These are phyloP conservation scores for Xylota segnis DNA, from an alignment of 2,888 invertebrate species.

Conservation along the genomic window DNA sequence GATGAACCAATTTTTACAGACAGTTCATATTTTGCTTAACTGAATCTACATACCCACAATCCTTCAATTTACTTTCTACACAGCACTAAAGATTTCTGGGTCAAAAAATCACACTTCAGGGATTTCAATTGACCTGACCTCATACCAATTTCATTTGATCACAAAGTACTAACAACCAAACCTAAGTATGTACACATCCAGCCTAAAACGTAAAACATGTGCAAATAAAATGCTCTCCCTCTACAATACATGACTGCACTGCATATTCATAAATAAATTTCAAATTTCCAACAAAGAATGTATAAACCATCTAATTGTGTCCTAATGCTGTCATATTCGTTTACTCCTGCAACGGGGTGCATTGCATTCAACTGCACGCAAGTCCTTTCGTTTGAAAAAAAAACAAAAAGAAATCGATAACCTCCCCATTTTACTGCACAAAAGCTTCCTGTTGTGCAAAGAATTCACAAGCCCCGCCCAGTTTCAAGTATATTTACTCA, in stretches of 20 bases:
- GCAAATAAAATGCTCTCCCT: not conserved
- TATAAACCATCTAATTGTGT: slow-evolving; percentile 66
- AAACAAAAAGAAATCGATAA: slow-evolving; percentile 45
- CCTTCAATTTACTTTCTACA: not conserved
- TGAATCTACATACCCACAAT: not conserved
- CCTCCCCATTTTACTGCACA: slow-evolving; percentile 63
- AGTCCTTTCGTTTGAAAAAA: slow-evolving; percentile 42
- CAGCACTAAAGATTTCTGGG: slow-evolving; percentile 22
- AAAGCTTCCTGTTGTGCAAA: slow-evolving; percentile 47
- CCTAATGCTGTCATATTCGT: slow-evolving; percentile 68
- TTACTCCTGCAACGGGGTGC: slow-evolving; percentile 31
- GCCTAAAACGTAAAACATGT: not conserved
- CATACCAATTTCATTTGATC: not conserved
- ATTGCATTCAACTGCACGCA: slow-evolving; percentile 65
- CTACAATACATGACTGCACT: slow-evolving; percentile 20
- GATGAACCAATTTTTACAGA: too few relatives aligned
- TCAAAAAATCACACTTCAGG: slow-evolving; percentile 22
- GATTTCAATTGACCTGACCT: not conserved
- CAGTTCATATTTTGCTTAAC: too few relatives aligned
- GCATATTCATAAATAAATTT: slow-evolving; percentile 59
- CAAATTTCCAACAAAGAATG: slow-evolving; percentile 60
- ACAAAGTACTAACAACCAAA: not conserved
- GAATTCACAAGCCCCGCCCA: slow-evolving; percentile 33
- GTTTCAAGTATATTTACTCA: slow-evolving; percentile 25
- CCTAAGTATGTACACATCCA: too few relatives aligned